These are phyloP conservation scores for Trachelus stipa DNA, from an alignment of 2,888 invertebrate species.

Conservation along the genomic window DNA sequence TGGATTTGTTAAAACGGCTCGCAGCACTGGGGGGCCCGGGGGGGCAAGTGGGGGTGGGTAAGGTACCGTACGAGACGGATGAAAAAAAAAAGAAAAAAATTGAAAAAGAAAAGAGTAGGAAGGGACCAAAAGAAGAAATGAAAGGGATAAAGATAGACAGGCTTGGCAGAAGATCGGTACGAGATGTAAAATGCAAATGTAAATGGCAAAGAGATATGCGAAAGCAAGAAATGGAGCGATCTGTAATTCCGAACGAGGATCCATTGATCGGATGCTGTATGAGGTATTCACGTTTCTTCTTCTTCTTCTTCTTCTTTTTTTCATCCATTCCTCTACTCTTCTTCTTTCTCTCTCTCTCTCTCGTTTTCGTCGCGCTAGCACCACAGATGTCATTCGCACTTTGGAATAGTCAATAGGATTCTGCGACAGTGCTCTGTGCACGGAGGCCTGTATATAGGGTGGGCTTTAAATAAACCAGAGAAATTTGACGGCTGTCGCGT, in stretches of 20 bases:
- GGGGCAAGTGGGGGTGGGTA: too few relatives aligned
- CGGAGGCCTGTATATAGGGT: too few relatives aligned
- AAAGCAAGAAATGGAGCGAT: slow-evolving; percentile 20
- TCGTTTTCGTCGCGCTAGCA: too few relatives aligned
- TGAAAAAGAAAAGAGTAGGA: neutral
- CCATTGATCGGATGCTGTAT: neutral
- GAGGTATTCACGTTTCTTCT: slow-evolving; percentile 19
- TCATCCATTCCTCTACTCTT: slow-evolving; percentile 23
- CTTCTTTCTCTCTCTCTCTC: neutral
- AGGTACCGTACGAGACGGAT: slow-evolving; percentile 3
- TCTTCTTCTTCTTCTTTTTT: slow-evolving; percentile 21
- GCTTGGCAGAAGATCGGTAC: neutral
- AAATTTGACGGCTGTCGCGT: too few relatives aligned
- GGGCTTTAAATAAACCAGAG: too few relatives aligned
- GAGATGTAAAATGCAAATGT: slow-evolving; percentile 31
- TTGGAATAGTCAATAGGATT: too few relatives aligned
- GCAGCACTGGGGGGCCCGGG: too few relatives aligned
- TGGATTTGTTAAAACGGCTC: slow-evolving; percentile 24
- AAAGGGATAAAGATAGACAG: neutral
- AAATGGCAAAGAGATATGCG: slow-evolving; percentile 22
- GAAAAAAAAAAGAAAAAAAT: slow-evolving; percentile 1
- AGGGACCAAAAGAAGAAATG: slow-evolving; percentile 8
- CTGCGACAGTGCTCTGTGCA: too few relatives aligned
- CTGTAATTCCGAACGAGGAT: slow-evolving; percentile 40
- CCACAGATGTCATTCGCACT: too few relatives aligned